Evolutionary conservation across 2,888 invertebrate species (phyloP).

Genomic region (Byasa hedistus): DNA sequence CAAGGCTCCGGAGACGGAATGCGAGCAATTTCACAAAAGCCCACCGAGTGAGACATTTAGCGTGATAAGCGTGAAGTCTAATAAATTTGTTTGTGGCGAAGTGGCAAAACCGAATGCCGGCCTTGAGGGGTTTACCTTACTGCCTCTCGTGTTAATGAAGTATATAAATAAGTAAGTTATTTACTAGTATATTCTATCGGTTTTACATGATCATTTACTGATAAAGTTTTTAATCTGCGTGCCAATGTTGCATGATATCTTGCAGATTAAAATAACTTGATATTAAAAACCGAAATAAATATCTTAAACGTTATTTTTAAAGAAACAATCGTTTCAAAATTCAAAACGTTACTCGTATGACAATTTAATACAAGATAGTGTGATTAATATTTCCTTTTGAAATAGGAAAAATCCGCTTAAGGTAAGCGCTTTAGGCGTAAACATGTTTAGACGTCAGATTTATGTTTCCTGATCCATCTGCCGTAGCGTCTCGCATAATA

Average conservation of each 20-base stretch:
- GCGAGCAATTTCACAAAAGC: conserved; percentile 69
- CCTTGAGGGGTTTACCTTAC: background rate
- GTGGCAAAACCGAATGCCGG: conserved; percentile 35
- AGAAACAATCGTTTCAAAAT: too few species aligned
- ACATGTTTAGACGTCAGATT: conserved; percentile 74
- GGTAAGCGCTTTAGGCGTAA: conserved; percentile 54
- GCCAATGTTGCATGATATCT: too few species aligned
- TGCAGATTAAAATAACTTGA: too few species aligned
- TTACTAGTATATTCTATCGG: too few species aligned
- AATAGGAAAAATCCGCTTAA: conserved; percentile 44
- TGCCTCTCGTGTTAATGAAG: background rate
- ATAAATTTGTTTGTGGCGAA: conserved; percentile 64
- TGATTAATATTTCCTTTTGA: conserved; percentile 29
- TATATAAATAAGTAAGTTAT: background rate
- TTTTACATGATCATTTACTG: too few species aligned
- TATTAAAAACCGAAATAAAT: too few species aligned
- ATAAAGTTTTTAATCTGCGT: too few species aligned
- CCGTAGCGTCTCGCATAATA: conserved; percentile 70
- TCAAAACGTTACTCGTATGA: background rate
- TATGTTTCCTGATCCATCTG: conserved; percentile 75
- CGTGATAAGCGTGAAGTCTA: conserved; percentile 68
- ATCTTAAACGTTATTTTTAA: too few species aligned
- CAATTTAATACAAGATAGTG: background rate
- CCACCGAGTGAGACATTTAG: conserved; percentile 66
- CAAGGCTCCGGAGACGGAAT: conserved; percentile 58